A percentile compares a stretch with the other conserved stretches of the same genome.
Evolutionary conservation across 2,113 vertebrate genomes (phyloP).

Genomic region (Myotis davidii): DNA sequence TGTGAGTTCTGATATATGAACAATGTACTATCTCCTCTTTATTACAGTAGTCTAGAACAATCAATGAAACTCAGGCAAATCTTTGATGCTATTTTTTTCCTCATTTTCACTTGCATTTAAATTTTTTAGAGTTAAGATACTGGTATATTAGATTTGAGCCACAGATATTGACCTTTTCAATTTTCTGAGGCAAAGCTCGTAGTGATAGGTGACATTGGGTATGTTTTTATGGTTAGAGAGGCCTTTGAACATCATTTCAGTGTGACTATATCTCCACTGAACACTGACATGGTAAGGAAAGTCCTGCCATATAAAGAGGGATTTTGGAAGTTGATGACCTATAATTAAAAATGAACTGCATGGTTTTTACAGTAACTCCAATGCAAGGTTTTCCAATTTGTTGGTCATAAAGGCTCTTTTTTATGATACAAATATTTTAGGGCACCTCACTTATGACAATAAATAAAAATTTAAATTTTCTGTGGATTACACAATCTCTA

Average conservation of each 20-base stretch:
- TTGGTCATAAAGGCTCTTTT: background rate
- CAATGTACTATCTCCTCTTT: background rate
- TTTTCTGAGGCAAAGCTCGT: background rate
- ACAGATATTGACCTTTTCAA: background rate
- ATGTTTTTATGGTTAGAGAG: background rate
- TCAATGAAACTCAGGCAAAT: background rate
- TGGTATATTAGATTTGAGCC: background rate
- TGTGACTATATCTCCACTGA: background rate
- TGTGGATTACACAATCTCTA: constrained; percentile 10
- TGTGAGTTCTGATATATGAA: background rate
- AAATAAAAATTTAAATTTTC: background rate
- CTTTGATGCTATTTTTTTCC: constrained; percentile 20
- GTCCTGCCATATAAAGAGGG: background rate
- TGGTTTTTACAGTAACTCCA: background rate
- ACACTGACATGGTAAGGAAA: background rate
- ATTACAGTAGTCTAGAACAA: background rate
- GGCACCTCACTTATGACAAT: background rate
- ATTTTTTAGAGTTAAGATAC: background rate
- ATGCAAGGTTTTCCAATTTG: background rate
- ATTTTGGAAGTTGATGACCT: background rate
- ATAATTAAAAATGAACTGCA: background rate
- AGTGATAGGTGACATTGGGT: background rate
- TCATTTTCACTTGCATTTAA: background rate
- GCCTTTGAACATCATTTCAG: background rate
- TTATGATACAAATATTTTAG: background rate